These are phyloP conservation scores for Nyctereutes procyonoides DNA, from an alignment of 2,113 vertebrate species.

Conservation along the genomic window DNA sequence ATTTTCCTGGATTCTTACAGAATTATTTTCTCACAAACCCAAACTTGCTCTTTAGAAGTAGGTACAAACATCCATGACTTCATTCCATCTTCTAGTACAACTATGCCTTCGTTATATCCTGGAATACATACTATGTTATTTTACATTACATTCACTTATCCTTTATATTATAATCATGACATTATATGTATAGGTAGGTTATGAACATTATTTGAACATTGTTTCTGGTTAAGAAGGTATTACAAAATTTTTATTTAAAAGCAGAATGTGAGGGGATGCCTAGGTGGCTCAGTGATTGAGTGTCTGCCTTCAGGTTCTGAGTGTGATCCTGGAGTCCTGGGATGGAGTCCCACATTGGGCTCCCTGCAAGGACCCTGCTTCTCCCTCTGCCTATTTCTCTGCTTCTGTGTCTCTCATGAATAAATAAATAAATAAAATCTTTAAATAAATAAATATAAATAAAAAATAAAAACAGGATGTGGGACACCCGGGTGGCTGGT, in stretches of 20 bases:
- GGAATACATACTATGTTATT: neutral
- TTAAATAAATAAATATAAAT: too few relatives aligned
- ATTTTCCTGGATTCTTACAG: neutral
- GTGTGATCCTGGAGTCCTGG: too few relatives aligned
- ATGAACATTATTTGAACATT: neutral
- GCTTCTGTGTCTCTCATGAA: too few relatives aligned
- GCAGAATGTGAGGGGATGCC: neutral
- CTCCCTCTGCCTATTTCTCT: too few relatives aligned
- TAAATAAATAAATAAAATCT: too few relatives aligned
- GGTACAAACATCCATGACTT: neutral
- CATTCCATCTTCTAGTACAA: neutral
- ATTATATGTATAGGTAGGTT: neutral
- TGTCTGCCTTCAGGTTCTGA: too few relatives aligned
- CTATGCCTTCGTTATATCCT: neutral
- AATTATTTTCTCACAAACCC: conserved; percentile 15
- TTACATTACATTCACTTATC: neutral
- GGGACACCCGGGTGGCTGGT: neutral
- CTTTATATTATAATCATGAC: neutral
- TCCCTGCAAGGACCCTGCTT: too few relatives aligned
- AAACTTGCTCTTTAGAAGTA: neutral
- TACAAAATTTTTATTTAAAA: conserved; percentile 38
- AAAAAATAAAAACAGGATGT: neutral
- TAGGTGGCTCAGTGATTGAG: too few relatives aligned
- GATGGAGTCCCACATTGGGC: too few relatives aligned
- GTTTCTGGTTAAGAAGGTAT: neutral